Evolutionary conservation across 2,888 invertebrate genomes (phyloP), one percentile per base, ranked within the genome.

Genomic region (Drosophila nigritarsus): DNA sequence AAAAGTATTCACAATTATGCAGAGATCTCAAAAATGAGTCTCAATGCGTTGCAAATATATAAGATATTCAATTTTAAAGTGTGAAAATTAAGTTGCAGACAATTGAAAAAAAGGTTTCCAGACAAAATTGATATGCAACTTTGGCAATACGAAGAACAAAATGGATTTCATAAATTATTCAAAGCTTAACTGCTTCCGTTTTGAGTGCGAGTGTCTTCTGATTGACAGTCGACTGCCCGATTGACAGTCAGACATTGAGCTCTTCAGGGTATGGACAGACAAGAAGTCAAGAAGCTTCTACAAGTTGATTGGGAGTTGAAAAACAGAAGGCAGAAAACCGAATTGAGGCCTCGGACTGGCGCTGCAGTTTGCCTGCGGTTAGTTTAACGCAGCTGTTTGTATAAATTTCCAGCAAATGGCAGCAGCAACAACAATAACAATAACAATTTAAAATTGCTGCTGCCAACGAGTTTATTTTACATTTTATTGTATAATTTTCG

Each of bases 401-500:
- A 84, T 87, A 89, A 87, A 82, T 87, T 73, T 64, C 69, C 77
- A 86, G 70, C 67, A 72, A 73, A 71, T 58, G 65, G 29, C 64
- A 27, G 20, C 40, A 32, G 38, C 58, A 82, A 45, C 65, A 70
- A 24, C 36, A 48, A 30, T 30, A 30, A 32, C 59, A 73, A 56
- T 40, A 73, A 55, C 49, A 67, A 50, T 48, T 59, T 50, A 51
- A 34, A 38, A 70, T 69, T 65, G 65, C 65, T 59, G 66, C 70
- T 65, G 59, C 65, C 48, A 63, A 67, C 73, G 80, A 83, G 89
- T 66, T 87, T 82, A 89, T 80, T 85, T 89, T 87, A 85, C 85
- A 86, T 86, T 86, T 86, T 86, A 86, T 89, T 86, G 85, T 86
- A 86, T 86, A 86, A 86, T 86, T 89, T 89, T 86, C 85, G 85